Evolutionary conservation across 2,113 vertebrate genomes (phyloP).

Genomic region (Numenius arquata): DNA sequence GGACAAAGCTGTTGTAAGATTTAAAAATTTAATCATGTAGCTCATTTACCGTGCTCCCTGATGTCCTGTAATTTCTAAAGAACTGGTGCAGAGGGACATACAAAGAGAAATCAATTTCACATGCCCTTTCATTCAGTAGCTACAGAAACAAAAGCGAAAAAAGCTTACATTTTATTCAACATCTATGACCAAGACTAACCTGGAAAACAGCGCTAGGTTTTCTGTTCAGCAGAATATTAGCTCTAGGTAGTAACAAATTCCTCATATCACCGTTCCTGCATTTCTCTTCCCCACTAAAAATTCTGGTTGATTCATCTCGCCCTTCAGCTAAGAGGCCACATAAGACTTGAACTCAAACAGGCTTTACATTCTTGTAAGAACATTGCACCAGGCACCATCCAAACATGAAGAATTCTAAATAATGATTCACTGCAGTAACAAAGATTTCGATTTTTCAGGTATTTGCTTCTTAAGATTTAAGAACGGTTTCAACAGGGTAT

Average conservation of each 20-base stretch:
- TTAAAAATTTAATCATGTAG: conserved; percentile 59
- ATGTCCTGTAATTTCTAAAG: conserved; percentile 39
- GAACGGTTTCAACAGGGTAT: neutral
- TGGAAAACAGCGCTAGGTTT: neutral
- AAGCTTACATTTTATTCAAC: neutral
- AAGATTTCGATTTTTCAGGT: neutral
- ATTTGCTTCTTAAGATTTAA: neutral
- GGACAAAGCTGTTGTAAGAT: conserved; percentile 37
- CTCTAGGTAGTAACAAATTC: neutral
- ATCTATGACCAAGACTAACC: neutral
- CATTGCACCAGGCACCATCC: accelerated
- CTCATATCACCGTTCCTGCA: neutral
- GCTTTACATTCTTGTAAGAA: neutral
- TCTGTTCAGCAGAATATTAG: neutral
- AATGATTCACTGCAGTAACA: neutral
- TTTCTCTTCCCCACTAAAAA: neutral
- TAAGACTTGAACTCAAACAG: neutral
- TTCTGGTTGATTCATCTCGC: neutral
- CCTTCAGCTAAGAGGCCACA: neutral
- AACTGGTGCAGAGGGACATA: conserved; percentile 7
- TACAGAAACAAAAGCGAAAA: neutral
- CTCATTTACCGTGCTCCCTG: conserved; percentile 39
- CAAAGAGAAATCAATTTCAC: conserved; percentile 49
- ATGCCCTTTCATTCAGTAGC: neutral
- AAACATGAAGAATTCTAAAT: neutral